These are phyloP conservation scores for Chionoecetes opilio DNA, from an alignment of 1,140 invertebrate genomes.

Conservation along the genomic window DNA sequence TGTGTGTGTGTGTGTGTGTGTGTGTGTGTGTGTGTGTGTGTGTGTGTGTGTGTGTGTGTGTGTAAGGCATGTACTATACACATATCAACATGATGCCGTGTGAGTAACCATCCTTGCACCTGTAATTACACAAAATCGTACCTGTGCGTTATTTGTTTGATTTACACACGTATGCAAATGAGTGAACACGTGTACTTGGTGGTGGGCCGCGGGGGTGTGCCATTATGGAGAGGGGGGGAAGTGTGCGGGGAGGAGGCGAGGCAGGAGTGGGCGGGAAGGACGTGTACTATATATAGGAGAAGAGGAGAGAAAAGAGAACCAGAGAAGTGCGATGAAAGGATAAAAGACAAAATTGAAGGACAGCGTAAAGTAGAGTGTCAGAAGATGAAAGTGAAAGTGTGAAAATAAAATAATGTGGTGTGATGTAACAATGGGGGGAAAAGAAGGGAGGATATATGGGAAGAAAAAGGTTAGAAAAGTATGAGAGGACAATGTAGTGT, in stretches of 20 bases:
- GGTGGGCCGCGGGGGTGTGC: not conserved
- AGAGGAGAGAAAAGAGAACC: not conserved
- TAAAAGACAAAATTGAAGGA: not conserved
- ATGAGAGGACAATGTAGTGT: no score
- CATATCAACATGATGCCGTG: not conserved
- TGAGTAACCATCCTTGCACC: constrained; percentile 4
- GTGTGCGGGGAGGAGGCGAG: not conserved
- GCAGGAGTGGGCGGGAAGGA: not conserved
- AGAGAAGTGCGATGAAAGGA: not conserved
- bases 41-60: constrained; percentile 51
- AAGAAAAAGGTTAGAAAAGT: no score
- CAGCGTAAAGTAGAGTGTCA: not conserved
- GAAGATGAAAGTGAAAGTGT: no score
- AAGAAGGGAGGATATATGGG: no score
- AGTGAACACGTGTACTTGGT: not conserved
- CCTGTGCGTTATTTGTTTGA: constrained; percentile 28
- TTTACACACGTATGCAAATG: constrained; percentile 21
- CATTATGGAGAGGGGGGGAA: constrained; percentile 3
- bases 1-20: constrained; percentile 60
- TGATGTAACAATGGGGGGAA: no score
- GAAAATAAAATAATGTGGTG: no score
- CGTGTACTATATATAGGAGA: not conserved
- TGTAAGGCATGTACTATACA: not conserved
- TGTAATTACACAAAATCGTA: constrained; percentile 11
- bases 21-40: constrained; percentile 56